A percentile compares a stretch with the other conserved stretches of the same genome.
phyloP scores from a whole-genome alignment of 2,797 vertebrate species.

The Hafferia zeledoni region DNA sequence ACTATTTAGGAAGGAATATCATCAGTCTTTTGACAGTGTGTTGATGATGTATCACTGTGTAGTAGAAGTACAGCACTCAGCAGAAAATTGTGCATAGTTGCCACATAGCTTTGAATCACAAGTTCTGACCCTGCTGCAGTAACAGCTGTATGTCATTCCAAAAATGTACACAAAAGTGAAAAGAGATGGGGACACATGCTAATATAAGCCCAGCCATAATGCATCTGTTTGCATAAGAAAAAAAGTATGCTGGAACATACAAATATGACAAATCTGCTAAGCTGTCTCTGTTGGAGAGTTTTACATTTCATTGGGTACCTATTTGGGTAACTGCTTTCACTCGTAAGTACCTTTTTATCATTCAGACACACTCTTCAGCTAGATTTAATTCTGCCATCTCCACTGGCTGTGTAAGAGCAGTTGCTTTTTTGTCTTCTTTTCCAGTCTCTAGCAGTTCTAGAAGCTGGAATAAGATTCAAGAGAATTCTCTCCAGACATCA shows the following conservation, averaged over 20 bases:
- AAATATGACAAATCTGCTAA: not conserved
- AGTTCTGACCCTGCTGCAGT: not conserved
- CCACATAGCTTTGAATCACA: not conserved
- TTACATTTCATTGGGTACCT: not conserved
- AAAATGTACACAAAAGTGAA: not conserved
- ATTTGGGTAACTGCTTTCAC: not conserved
- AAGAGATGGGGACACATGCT: not conserved
- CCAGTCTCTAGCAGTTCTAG: not conserved
- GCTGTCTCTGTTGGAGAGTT: not conserved
- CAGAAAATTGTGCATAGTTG: not conserved
- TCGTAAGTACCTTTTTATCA: slow-evolving; percentile 5
- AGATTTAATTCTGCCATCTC: not conserved
- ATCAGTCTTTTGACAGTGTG: not conserved
- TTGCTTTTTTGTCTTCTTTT: not conserved
- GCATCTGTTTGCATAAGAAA: slow-evolving; percentile 1
- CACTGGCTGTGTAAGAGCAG: not conserved
- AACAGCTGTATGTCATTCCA: not conserved
- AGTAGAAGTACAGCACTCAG: not conserved
- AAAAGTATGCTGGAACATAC: not conserved
- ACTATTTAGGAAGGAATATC: not conserved
- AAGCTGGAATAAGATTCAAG: not conserved
- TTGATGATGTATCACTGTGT: not conserved
- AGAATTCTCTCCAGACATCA: not conserved
- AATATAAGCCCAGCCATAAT: not conserved
- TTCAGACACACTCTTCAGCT: not conserved